Evolutionary conservation across 2,113 vertebrate species (phyloP), one percentile per base, ranked within the genome.

Genomic region (Leiothrix lutea): DNA sequence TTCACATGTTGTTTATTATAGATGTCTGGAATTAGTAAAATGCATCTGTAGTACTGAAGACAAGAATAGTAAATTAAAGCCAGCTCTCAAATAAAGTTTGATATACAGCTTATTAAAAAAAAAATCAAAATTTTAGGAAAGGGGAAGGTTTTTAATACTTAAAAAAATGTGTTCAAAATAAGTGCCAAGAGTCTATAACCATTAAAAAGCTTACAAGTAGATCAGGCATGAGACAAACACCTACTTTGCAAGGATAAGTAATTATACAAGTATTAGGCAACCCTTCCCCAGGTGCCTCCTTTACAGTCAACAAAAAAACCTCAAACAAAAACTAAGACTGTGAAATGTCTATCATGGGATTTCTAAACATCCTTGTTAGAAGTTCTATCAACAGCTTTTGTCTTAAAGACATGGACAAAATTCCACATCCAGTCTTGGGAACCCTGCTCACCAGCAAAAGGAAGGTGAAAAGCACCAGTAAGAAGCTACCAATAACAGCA

Each of bases 1-100:
- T 99, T 99, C 86, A 99, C 98, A 1, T 99, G 99, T 69, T 99
- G 99, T 67, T 99, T 98, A 97, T 99, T 99, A 95, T 99, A 99
- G 93, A 99, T 99, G 93, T 99, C 99, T 57, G 99, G 99, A 82
- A 99, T 99, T 86, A 99, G 96, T 73, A 99, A 97, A 97, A 99
- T 99, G 96, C 99, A 99, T 75, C 99, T 98, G 95, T 99, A 99
- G 98, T 99, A 99, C 99, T 99, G 84, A 91, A 94, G 54, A 42
- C 35, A 97, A 92, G n/a, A 93, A 94, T 5, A 91, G 45, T 38
- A 79, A 88, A 83, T 88, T 71, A 94, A 90, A 77, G 42, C 14
- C 47, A 64, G 26, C 23, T 84, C 53, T 93, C 38, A 66, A 53
- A 67, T 53, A 38, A 61, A 26, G 28, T 61, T 61, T 36, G 20